Evolutionary conservation across 2,797 vertebrate genomes (phyloP), one percentile per base, ranked within the genome.

Genomic region (Prionace glauca): DNA sequence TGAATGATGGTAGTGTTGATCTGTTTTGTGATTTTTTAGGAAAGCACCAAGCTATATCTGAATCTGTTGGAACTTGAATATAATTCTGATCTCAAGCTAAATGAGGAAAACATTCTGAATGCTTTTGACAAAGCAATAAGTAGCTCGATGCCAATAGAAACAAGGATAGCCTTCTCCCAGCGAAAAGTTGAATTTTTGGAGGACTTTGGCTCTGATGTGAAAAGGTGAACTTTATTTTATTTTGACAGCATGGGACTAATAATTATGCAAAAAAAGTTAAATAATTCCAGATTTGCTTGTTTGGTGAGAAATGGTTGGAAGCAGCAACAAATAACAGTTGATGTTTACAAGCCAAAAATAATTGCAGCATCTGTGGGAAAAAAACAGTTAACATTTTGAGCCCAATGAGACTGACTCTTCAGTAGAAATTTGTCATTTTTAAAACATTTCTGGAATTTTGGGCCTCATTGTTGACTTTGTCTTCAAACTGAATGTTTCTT

Each of bases 141-240:
- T 94, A 99, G 99, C 96, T 97, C 97, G 0, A 96, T 99, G 98
- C 97, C 98, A 0, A 97, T 99, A 11, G 98, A 99, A 96, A 98
- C 98, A 56, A 98, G 98, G 96, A 97, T 99, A 95, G 98, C 98
- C 0, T 99, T 99, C 97, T 98, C 99, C 1, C 99, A 99, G 96
- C 98, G 99, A 96, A 99, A 99, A 97, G 98, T 99, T 1, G 99
- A 99, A 96, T 99, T 99, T 96, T 98, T 99, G 20, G 99, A 99
- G 97, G 99, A 99, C 97, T 99, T 99, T 96, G 99, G 99, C 96
- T 98, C 97, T 50, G 98, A 99, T 96, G 98, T 99, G 96, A 99
- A 98, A 96, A 97, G 97, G 99, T 99, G 97, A 98, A 99, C 97
- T 77, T 56, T 72, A 20, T 22, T 91, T 91, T 7, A 0, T 8